phyloP scores from a whole-genome alignment of 1,140 invertebrate genomes.

The Drosophila eugracilis region DNA sequence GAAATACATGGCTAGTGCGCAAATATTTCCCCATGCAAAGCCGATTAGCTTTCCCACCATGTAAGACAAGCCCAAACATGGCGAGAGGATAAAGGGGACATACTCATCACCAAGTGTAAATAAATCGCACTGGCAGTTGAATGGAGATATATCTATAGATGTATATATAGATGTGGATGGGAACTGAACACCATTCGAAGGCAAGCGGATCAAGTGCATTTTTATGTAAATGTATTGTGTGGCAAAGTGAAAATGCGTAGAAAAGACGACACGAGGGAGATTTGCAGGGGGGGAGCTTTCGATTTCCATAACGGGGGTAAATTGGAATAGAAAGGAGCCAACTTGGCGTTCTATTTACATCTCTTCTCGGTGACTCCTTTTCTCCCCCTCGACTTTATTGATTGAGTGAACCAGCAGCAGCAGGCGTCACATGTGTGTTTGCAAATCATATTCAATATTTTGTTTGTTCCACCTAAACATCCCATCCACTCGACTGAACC shows the following conservation, averaged over 20 bases:
- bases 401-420: slow-evolving; percentile 57
- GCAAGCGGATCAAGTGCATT: slow-evolving; percentile 72
- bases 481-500: neutral
- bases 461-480: slow-evolving; percentile 46
- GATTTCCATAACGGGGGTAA: neutral
- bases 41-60: slow-evolving; percentile 63
- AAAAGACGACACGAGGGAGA: slow-evolving; percentile 60
- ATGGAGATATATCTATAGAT: slow-evolving; percentile 62
- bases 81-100: neutral
- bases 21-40: slow-evolving; percentile 36
- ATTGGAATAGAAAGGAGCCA: slow-evolving; percentile 18
- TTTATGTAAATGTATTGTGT: slow-evolving; percentile 71
- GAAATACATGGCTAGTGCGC: neutral
- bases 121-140: slow-evolving; percentile 58
- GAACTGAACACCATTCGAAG: neutral
- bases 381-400: slow-evolving; percentile 47
- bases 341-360: slow-evolving; percentile 27
- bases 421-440: slow-evolving; percentile 62
- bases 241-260: slow-evolving; percentile 61
- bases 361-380: neutral
- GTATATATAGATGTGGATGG: slow-evolving; percentile 2
- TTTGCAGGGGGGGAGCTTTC: slow-evolving; percentile 63
- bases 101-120: slow-evolving; percentile 49
- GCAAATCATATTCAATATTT: slow-evolving; percentile 81
- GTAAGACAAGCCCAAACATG: slow-evolving; percentile 49